A percentile compares a stretch with the other conserved stretches of the same genome.
These are phyloP conservation scores for Triplophysa bombifrons DNA, from an alignment of 2,797 vertebrate genomes.

Conservation along the genomic window DNA sequence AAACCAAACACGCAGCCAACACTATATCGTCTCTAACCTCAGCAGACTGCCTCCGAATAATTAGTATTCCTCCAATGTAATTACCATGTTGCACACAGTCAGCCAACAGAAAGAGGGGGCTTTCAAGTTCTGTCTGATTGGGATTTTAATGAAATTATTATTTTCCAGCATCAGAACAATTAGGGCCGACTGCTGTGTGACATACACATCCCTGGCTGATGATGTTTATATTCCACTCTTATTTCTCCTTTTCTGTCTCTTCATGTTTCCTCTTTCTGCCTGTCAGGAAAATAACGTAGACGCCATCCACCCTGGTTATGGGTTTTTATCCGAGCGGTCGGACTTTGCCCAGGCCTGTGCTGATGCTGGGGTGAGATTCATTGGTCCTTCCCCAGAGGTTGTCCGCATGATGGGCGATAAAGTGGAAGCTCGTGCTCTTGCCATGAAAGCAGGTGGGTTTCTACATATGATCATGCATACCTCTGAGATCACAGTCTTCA, in stretches of 20 bases:
- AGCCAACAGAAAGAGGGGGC: conserved; percentile 53
- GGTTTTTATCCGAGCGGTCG: conserved; percentile 88
- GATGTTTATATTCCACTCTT: conserved; percentile 16
- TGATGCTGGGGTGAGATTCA: conserved; percentile 85
- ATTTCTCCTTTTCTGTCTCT: background rate
- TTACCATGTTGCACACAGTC: conserved; percentile 54
- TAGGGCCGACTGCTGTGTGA: conserved; percentile 46
- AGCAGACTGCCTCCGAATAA: conserved; percentile 47
- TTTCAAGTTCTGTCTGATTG: conserved; percentile 57
- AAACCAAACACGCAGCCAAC: conserved; percentile 40
- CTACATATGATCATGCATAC: background rate
- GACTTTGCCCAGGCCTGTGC: conserved; percentile 91
- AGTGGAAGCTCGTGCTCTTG: conserved; percentile 88
- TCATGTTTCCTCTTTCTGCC: background rate
- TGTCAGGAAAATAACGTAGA: conserved; percentile 87
- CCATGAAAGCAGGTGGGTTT: conserved; percentile 80
- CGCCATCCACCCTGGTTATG: conserved; percentile 91
- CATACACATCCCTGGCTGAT: conserved; percentile 30
- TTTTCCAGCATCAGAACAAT: conserved; percentile 55
- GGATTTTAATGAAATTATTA: conserved; percentile 59
- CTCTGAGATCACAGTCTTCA: background rate
- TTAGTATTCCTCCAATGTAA: conserved; percentile 52
- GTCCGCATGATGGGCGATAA: conserved; percentile 95
- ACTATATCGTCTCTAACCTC: conserved; percentile 47
- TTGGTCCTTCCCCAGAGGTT: conserved; percentile 86